These are phyloP conservation scores for Zaprionus lineosus DNA, from an alignment of 2,888 invertebrate species.

Conservation along the genomic window DNA sequence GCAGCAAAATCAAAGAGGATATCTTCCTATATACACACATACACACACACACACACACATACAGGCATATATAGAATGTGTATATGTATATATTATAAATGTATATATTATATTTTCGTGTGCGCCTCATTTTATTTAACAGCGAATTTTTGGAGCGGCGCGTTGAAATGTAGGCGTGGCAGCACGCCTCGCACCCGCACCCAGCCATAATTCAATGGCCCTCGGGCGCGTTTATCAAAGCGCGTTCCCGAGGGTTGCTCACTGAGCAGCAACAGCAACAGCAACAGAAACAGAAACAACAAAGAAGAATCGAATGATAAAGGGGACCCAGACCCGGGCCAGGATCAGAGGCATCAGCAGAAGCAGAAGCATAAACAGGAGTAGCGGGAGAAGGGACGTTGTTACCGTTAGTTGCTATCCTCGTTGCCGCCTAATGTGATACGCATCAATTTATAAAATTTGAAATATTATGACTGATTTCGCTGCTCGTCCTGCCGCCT, in stretches of 20 bases:
- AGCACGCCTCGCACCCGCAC: constrained; percentile 15
- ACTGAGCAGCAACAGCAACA: constrained; percentile 6
- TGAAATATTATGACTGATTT: constrained; percentile 79
- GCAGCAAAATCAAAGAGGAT: constrained; percentile 66
- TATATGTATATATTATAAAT: neutral
- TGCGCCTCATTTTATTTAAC: constrained; percentile 37
- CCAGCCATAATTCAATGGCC: constrained; percentile 46
- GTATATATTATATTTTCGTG: constrained; percentile 3
- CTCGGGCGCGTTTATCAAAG: constrained; percentile 68
- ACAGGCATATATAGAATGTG: too few relatives aligned
- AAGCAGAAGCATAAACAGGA: too few relatives aligned
- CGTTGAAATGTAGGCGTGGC: constrained; percentile 61
- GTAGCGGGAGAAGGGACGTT: constrained; percentile 13
- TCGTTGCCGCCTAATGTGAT: constrained; percentile 62
- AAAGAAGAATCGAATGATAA: constrained; percentile 1
- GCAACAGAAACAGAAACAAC: constrained; percentile 14
- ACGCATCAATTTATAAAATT: constrained; percentile 79
- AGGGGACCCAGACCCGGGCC: too few relatives aligned
- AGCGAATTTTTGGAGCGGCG: constrained; percentile 37
- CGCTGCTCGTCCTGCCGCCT: constrained; percentile 26
- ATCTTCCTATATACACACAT: constrained; percentile 25
- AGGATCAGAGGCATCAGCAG: too few relatives aligned
- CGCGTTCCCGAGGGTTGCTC: constrained; percentile 61
- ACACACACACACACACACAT: too few relatives aligned
- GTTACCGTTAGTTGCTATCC: constrained; percentile 53